phyloP scores from a whole-genome alignment of 2,888 invertebrate species.

The Phengaris arion region DNA sequence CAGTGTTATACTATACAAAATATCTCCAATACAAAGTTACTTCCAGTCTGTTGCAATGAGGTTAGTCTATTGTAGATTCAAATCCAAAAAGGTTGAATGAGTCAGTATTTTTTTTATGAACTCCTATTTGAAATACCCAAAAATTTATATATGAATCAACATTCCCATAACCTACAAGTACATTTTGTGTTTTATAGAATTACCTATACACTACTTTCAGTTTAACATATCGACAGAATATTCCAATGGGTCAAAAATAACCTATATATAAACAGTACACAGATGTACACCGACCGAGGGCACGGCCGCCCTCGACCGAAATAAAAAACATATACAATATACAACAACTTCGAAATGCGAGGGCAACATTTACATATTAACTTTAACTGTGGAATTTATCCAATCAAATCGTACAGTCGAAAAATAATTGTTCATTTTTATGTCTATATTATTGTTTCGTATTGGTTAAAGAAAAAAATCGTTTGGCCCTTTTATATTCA shows the following conservation, averaged over 20 bases:
- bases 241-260: slow-evolving; percentile 68
- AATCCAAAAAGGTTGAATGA: slow-evolving; percentile 77
- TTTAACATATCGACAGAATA: slow-evolving; percentile 71
- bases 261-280: slow-evolving; percentile 52
- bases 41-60: slow-evolving; percentile 77
- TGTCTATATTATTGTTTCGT: slow-evolving; percentile 37
- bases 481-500: slow-evolving; percentile 73
- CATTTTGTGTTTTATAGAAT: slow-evolving; percentile 74
- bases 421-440: slow-evolving; percentile 52
- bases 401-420: slow-evolving; percentile 63
- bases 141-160: slow-evolving; percentile 71
- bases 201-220: slow-evolving; percentile 72
- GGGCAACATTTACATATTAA: slow-evolving; percentile 54
- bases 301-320: slow-evolving; percentile 50
- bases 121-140: slow-evolving; percentile 74
- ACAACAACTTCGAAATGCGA: slow-evolving; percentile 71
- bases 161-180: slow-evolving; percentile 77
- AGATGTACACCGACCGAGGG: slow-evolving; percentile 49
- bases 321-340: slow-evolving; percentile 56
- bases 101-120: slow-evolving; percentile 66
- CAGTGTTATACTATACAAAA: slow-evolving; percentile 76
- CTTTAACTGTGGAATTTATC: slow-evolving; percentile 48
- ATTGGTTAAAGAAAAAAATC: slow-evolving; percentile 50
- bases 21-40: slow-evolving; percentile 74
- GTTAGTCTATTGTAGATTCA: slow-evolving; percentile 77